Evolutionary conservation across 2,797 vertebrate genomes (phyloP).

Genomic region (Lophotriccus pileatus): DNA sequence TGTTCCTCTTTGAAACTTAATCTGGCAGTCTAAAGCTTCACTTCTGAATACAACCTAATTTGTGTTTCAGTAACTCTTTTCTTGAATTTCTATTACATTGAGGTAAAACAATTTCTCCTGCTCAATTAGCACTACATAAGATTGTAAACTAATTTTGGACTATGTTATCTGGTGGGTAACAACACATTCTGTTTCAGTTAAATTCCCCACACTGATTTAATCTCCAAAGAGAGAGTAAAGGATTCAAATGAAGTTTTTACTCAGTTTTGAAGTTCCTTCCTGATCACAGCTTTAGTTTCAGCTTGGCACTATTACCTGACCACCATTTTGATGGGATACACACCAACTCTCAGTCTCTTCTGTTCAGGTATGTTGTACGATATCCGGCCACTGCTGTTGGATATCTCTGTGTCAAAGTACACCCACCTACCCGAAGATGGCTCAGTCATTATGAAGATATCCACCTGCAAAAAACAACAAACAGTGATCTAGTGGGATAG

Average conservation of each 20-base stretch:
- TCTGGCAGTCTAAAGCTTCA: neutral
- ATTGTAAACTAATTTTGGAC: neutral
- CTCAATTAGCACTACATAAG: neutral
- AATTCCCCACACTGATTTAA: neutral
- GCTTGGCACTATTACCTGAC: conserved; percentile 85
- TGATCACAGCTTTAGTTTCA: neutral
- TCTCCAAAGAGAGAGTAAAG: neutral
- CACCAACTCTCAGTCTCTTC: conserved; percentile 88
- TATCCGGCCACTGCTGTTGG: conserved; percentile 92
- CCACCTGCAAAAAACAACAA: conserved; percentile 79
- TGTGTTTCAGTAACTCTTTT: neutral
- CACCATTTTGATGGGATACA: conserved; percentile 97
- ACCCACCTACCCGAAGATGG: conserved; percentile 94
- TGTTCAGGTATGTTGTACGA: conserved; percentile 88
- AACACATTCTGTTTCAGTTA: neutral
- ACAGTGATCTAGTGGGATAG: neutral
- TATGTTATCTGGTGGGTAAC: neutral
- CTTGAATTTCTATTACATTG: neutral
- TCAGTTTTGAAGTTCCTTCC: neutral
- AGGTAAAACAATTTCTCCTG: neutral
- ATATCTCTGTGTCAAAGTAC: conserved; percentile 93
- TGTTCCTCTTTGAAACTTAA: neutral
- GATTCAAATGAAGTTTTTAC: neutral
- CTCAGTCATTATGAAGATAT: conserved; percentile 92
- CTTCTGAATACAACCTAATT: neutral